A percentile compares a stretch with the other conserved stretches of the same genome.
phyloP scores from a whole-genome alignment of 2,113 vertebrate species.

The Vulpes vulpes region DNA sequence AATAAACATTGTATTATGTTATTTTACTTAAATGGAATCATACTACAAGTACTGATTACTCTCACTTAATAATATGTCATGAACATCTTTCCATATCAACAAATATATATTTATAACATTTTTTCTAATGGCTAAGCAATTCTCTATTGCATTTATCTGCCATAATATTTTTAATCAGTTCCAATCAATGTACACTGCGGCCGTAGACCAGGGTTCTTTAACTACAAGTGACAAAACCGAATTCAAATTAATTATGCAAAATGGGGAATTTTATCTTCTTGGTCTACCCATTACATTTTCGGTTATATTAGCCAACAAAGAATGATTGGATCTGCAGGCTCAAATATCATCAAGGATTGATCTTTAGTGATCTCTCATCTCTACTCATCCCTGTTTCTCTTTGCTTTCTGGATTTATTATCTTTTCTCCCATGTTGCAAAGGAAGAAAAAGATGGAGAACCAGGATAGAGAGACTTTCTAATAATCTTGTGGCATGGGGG shows the following conservation, averaged over 20 bases:
- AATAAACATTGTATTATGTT: neutral
- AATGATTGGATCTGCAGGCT: neutral
- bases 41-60: neutral
- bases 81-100: neutral
- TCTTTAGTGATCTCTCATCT: neutral
- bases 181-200: neutral
- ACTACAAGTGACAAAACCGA: neutral
- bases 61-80: neutral
- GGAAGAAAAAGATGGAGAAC: neutral
- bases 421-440: neutral
- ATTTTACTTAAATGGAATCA: slow-evolving; percentile 6
- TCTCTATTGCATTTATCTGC: neutral
- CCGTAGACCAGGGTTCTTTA: neutral
- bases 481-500: neutral
- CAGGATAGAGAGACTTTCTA: neutral
- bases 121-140: slow-evolving; percentile 14
- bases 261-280: neutral
- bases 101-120: neutral
- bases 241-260: neutral
- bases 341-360: neutral
- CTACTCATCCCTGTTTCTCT: neutral
- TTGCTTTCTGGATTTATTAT: neutral
- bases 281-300: too few species aligned
- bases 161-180: neutral
- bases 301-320: neutral